Percentiles rank a stretch among this genome's conserved stretches.
Conservation (phyloP, 2,797 vertebrate species). For the Pogoniulus pusillus region DNA sequence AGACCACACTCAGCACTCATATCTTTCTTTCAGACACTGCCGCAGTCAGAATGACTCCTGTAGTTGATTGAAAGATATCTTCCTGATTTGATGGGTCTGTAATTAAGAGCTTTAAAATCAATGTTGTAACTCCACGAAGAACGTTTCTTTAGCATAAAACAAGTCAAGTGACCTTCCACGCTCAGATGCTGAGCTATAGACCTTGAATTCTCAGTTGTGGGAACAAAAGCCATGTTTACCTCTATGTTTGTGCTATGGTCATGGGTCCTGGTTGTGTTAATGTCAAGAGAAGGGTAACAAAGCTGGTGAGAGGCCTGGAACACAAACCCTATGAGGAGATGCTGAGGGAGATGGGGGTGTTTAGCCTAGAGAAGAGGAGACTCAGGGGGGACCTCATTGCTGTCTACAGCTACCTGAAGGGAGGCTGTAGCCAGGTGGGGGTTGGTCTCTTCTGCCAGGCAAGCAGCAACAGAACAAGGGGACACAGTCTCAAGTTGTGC, state of each 20-base stretch:
- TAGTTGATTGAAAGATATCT: slow-evolving; percentile 50
- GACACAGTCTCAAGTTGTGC: too few species aligned
- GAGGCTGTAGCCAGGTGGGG: too few species aligned
- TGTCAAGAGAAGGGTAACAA: too few species aligned
- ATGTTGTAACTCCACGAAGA: slow-evolving; percentile 13
- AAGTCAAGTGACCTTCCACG: neutral
- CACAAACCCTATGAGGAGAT: too few species aligned
- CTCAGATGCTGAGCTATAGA: neutral
- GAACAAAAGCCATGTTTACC: neutral
- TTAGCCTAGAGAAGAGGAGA: too few species aligned
- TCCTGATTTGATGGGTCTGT: neutral
- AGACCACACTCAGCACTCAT: neutral
- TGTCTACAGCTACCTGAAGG: too few species aligned
- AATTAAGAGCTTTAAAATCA: slow-evolving; percentile 52
- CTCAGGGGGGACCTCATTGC: too few species aligned
- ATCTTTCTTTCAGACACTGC: slow-evolving; percentile 13
- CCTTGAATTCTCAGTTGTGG: neutral
- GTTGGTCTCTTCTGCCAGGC: too few species aligned
- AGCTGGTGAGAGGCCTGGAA: too few species aligned
- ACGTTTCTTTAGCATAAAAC: neutral
- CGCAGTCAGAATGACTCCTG: slow-evolving; percentile 49
- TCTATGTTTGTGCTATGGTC: neutral
- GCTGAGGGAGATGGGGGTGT: too few species aligned
- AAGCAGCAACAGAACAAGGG: too few species aligned
- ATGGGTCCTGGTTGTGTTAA: neutral